These are phyloP conservation scores for Triplophysa bombifrons DNA, from an alignment of 2,797 vertebrate genomes.

Conservation along the genomic window DNA sequence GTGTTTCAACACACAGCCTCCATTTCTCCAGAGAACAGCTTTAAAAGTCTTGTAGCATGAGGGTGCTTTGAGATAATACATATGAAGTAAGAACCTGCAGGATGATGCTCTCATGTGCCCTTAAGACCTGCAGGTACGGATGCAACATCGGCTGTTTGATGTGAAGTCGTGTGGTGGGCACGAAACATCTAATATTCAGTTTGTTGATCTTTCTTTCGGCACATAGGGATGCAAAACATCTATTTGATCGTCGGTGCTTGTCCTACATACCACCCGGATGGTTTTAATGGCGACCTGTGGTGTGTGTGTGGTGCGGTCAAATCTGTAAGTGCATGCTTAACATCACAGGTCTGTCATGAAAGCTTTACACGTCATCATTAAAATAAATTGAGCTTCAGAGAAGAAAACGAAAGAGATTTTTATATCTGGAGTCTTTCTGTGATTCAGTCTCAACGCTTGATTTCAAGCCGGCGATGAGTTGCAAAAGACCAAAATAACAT, in stretches of 20 bases:
- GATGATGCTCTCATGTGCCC: not conserved
- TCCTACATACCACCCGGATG: not conserved
- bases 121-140: not conserved
- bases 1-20: constrained; percentile 5
- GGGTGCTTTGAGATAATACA: constrained; percentile 6
- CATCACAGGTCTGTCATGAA: not conserved
- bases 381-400: not conserved
- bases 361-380: not conserved
- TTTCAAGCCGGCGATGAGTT: not conserved
- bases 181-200: constrained; percentile 17
- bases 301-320: not conserved
- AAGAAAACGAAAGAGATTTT: not conserved
- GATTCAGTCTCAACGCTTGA: not conserved
- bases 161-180: not conserved
- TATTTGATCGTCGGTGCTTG: not conserved
- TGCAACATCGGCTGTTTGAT: constrained; percentile 7
- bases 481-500: constrained; percentile 1
- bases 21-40: not conserved
- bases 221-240: not conserved
- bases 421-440: not conserved
- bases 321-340: not conserved
- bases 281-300: not conserved
- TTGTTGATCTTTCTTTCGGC: constrained; percentile 14
- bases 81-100: not conserved
- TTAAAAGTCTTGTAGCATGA: constrained; percentile 1